A percentile compares a stretch with the other conserved stretches of the same genome.
phyloP scores from a whole-genome alignment of 2,888 invertebrate genomes.

The Pheosia gnoma region DNA sequence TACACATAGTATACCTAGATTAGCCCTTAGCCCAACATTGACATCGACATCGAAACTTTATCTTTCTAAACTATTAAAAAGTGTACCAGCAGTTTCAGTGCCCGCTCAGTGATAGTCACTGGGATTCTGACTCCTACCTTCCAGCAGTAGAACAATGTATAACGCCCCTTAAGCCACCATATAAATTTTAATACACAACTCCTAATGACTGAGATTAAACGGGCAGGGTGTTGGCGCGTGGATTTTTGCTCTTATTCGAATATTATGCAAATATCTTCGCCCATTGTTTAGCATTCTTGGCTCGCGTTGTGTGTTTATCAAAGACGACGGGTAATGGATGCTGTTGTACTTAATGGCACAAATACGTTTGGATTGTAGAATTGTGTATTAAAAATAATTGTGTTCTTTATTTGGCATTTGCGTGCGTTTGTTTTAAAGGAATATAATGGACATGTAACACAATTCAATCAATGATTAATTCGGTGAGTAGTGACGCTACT shows the following conservation, averaged over 20 bases:
- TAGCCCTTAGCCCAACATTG: no score
- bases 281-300: conserved; percentile 56
- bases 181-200: conserved; percentile 72
- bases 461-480: no score
- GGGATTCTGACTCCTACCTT: conserved; percentile 7
- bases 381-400: conserved; percentile 18
- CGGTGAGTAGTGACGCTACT: no score
- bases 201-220: conserved; percentile 69
- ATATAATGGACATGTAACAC: no score
- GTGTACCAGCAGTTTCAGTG: no score
- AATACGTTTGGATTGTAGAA: conserved; percentile 23
- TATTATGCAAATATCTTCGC: conserved; percentile 66
- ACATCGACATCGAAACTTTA: no score
- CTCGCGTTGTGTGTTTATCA: conserved; percentile 48
- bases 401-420: no score
- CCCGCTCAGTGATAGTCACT: no score
- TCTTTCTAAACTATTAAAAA: no score
- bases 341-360: conserved; percentile 20
- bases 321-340: conserved; percentile 29
- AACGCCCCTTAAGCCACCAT: conserved; percentile 26
- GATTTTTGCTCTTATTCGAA: conserved; percentile 71
- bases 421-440: no score
- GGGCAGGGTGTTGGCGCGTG: conserved; percentile 48
- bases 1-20: no score
- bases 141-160: conserved; percentile 10